Percentiles rank a stretch among this genome's conserved stretches.
phyloP scores from a whole-genome alignment of 1,140 invertebrate species.

The Lordiphosa clarofinis region DNA sequence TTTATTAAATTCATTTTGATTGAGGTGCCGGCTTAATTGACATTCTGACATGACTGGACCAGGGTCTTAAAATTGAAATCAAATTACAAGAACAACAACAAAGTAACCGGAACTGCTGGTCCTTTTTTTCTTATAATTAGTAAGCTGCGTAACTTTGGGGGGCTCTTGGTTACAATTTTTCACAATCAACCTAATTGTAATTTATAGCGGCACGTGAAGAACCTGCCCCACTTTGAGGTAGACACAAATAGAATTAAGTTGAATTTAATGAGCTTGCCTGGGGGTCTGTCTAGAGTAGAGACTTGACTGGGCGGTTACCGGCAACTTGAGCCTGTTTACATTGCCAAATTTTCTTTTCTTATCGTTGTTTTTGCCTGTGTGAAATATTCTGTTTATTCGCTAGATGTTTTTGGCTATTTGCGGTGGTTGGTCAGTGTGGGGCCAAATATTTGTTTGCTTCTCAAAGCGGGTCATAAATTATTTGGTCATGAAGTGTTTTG shows the following conservation, averaged over 20 bases:
- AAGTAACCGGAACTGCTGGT: slow-evolving; percentile 1
- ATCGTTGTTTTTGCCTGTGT: slow-evolving; percentile 21
- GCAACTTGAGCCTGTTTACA: slow-evolving; percentile 31
- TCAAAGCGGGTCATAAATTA: slow-evolving; percentile 26
- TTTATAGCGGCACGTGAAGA: slow-evolving; percentile 53
- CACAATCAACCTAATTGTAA: slow-evolving; percentile 72
- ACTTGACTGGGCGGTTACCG: not conserved
- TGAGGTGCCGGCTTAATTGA: slow-evolving; percentile 65
- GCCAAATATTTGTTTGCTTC: slow-evolving; percentile 45
- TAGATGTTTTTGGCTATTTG: slow-evolving; percentile 6
- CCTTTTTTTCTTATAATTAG: slow-evolving; percentile 52
- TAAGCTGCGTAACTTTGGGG: slow-evolving; percentile 21
- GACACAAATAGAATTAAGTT: slow-evolving; percentile 60
- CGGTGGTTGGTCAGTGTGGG: slow-evolving; percentile 8
- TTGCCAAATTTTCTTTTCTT: slow-evolving; percentile 22
- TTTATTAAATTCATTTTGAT: slow-evolving; percentile 13
- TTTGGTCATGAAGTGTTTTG: not conserved
- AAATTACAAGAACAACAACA: slow-evolving; percentile 37
- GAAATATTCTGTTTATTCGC: slow-evolving; percentile 49
- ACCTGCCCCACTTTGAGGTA: slow-evolving; percentile 25
- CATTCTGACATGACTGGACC: slow-evolving; percentile 60
- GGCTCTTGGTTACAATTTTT: slow-evolving; percentile 46
- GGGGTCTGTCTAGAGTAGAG: slow-evolving; percentile 7
- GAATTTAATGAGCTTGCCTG: slow-evolving; percentile 57
- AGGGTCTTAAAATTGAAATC: slow-evolving; percentile 57